Evolutionary conservation across 2,113 vertebrate species (phyloP).

Genomic region (Calidris pygmaea): DNA sequence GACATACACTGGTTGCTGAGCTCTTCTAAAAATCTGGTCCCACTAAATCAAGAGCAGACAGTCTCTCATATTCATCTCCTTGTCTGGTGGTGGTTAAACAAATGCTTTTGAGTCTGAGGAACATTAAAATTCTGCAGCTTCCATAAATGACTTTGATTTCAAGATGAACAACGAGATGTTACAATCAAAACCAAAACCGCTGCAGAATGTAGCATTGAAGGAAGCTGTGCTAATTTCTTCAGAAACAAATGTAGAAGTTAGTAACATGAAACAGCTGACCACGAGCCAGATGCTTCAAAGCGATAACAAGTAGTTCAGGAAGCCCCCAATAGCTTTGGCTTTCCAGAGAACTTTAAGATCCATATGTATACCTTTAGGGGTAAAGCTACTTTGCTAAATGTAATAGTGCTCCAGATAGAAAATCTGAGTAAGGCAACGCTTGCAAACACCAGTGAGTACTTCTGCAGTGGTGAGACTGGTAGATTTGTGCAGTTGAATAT

Average conservation of each 20-base stretch:
- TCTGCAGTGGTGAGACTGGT: neutral
- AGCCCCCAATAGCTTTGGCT: slow-evolving; percentile 37
- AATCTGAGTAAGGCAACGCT: neutral
- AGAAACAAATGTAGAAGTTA: slow-evolving; percentile 61
- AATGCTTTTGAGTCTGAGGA: slow-evolving; percentile 62
- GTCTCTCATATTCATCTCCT: slow-evolving; percentile 40
- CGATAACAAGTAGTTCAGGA: slow-evolving; percentile 31
- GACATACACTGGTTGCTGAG: neutral
- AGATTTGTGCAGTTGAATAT: neutral
- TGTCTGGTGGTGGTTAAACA: slow-evolving; percentile 67
- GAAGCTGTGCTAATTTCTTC: slow-evolving; percentile 54
- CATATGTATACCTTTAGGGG: slow-evolving; percentile 23
- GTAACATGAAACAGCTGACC: slow-evolving; percentile 59
- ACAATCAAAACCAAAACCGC: slow-evolving; percentile 57
- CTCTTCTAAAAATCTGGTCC: slow-evolving; percentile 52
- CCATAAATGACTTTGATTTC: slow-evolving; percentile 65
- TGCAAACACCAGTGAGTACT: neutral
- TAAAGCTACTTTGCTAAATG: neutral
- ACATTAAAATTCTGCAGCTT: slow-evolving; percentile 62
- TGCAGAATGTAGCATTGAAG: slow-evolving; percentile 26
- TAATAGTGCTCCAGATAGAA: neutral
- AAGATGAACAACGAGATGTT: slow-evolving; percentile 49
- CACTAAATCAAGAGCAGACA: slow-evolving; percentile 52
- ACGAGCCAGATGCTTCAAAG: slow-evolving; percentile 52
- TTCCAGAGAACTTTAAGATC: slow-evolving; percentile 33